Percentiles rank a stretch among this genome's conserved stretches.
These are phyloP conservation scores for Alethe castanea DNA, from an alignment of 2,113 vertebrate species.

Conservation along the genomic window DNA sequence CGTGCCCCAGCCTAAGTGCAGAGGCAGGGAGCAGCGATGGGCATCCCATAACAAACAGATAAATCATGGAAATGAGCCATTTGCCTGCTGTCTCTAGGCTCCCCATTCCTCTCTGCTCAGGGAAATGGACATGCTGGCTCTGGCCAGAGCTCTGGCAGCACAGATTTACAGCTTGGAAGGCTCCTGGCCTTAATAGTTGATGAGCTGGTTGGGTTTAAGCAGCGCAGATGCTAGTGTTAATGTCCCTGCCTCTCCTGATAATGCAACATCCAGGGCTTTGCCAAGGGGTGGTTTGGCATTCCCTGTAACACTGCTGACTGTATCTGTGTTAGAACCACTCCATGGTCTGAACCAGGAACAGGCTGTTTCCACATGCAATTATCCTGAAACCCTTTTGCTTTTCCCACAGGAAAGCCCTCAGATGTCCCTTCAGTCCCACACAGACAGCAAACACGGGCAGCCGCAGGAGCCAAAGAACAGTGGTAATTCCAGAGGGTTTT, in stretches of 20 bases:
- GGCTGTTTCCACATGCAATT: not conserved
- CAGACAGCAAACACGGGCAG: not conserved
- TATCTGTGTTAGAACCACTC: no score
- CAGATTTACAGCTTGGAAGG: not conserved
- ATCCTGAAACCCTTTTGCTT: not conserved
- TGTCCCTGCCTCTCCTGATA: not conserved
- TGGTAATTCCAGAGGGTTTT: not conserved
- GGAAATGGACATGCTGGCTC: not conserved
- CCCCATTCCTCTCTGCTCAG: not conserved
- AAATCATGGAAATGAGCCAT: not conserved
- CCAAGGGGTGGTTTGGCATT: not conserved
- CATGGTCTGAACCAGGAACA: accelerated
- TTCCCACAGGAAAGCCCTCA: not conserved
- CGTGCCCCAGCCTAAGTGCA: not conserved
- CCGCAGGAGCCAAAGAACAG: not conserved
- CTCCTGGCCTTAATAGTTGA: not conserved
- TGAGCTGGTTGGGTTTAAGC: not conserved
- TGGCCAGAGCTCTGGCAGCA: not conserved
- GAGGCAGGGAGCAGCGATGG: not conserved
- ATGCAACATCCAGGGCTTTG: not conserved
- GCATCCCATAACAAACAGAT: not conserved
- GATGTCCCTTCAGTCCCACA: not conserved
- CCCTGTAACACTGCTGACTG: accelerated
- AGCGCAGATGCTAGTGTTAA: not conserved
- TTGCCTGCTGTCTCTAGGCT: not conserved